phyloP scores from a whole-genome alignment of 2,797 vertebrate genomes.

The Eupleurogrammus muticus region DNA sequence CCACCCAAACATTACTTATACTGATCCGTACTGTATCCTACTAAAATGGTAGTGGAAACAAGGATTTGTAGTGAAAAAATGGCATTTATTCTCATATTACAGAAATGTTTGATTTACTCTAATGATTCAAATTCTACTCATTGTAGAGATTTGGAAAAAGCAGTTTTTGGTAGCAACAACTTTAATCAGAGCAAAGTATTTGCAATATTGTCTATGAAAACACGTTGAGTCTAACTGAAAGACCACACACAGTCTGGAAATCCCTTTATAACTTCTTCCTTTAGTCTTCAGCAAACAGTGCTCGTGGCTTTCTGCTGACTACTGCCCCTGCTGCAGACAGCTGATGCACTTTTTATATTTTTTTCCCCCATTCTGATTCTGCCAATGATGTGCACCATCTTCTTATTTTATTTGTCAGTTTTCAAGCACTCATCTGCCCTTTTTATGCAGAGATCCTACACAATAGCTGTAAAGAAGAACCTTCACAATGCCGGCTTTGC shows the following conservation, averaged over 20 bases:
- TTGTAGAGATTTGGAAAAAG: neutral
- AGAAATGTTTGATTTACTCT: neutral
- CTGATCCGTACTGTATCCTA: too few relatives aligned
- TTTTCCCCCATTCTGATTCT: too few relatives aligned
- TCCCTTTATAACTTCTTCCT: neutral
- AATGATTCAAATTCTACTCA: neutral
- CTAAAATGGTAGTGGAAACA: too few relatives aligned
- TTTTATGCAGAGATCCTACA: too few relatives aligned
- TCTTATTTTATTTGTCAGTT: slow-evolving; percentile 17
- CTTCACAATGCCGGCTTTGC: too few relatives aligned
- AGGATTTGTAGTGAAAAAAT: too few relatives aligned
- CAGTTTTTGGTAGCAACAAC: neutral
- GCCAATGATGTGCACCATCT: neutral
- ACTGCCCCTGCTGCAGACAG: too few relatives aligned
- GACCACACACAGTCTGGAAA: slow-evolving; percentile 1
- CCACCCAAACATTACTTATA: too few relatives aligned
- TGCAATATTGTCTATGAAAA: neutral
- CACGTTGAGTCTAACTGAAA: neutral
- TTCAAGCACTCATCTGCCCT: neutral
- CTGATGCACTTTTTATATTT: too few relatives aligned
- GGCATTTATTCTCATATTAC: neutral
- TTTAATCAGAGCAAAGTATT: neutral
- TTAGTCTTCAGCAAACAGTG: neutral
- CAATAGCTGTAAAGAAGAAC: too few relatives aligned
- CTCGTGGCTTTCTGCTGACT: too few relatives aligned